These are phyloP conservation scores for Zonotrichia leucophrys DNA, from an alignment of 2,113 vertebrate species.

Conservation along the genomic window DNA sequence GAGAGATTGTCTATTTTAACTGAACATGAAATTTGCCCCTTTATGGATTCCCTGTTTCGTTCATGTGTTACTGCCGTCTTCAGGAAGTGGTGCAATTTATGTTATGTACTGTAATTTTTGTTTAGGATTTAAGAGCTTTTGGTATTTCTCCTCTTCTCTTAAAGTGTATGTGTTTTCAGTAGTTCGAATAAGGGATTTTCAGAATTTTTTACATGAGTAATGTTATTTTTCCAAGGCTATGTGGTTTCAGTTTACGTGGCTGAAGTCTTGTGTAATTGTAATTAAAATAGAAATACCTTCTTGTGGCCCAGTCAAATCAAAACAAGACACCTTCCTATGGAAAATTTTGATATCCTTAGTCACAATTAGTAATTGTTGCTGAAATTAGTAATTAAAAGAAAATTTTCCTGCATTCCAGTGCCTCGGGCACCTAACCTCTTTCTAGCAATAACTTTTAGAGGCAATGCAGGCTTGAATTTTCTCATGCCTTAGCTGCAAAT, in stretches of 20 bases:
- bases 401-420: neutral
- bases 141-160: neutral
- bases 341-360: neutral
- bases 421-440: neutral
- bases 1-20: neutral
- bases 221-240: neutral
- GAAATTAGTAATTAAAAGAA: neutral
- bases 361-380: neutral
- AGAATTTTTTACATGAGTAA: neutral
- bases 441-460: neutral
- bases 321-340: neutral
- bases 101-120: rapidly evolving
- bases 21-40: neutral
- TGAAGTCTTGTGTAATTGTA: neutral
- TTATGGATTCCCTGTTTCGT: neutral
- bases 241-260: neutral
- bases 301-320: neutral
- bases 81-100: neutral
- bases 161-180: neutral
- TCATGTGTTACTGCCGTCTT: neutral
- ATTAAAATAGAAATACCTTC: neutral
- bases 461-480: neutral
- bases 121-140: neutral
- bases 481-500: neutral
- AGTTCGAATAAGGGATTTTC: neutral